A percentile compares a stretch with the other conserved stretches of the same genome.
These are phyloP conservation scores for Rhombomys opimus DNA, from an alignment of 2,113 vertebrate genomes.

Conservation along the genomic window DNA sequence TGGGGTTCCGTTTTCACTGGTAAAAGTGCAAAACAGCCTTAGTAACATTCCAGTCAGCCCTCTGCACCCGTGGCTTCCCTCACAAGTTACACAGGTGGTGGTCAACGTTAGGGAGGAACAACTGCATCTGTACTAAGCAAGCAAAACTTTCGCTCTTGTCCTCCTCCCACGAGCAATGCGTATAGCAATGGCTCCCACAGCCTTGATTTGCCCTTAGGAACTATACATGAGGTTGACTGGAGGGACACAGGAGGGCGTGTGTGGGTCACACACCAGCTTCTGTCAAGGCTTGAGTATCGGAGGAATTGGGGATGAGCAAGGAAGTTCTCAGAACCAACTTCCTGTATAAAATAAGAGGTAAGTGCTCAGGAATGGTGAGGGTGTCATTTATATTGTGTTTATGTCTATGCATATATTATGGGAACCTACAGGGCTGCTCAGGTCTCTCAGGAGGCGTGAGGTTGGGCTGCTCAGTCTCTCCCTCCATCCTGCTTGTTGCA, in stretches of 20 bases:
- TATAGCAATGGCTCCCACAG: accelerated
- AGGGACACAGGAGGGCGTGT: not conserved
- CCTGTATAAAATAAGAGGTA: too few species aligned
- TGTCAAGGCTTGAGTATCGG: not conserved
- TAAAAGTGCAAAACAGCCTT: not conserved
- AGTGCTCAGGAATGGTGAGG: not conserved
- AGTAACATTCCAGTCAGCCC: accelerated
- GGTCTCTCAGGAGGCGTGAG: not conserved
- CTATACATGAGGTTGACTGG: too few species aligned
- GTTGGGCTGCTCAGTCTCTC: not conserved
- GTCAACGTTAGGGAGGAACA: too few species aligned
- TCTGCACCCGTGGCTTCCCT: not conserved
- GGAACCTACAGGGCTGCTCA: not conserved
- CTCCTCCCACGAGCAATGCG: accelerated
- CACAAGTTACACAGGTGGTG: not conserved
- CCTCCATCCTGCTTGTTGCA: not conserved
- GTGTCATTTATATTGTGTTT: not conserved
- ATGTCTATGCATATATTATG: not conserved
- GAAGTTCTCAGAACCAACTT: not conserved
- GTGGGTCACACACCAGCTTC: not conserved
- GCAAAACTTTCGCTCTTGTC: not conserved
- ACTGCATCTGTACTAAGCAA: too few species aligned
- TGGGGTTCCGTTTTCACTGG: not conserved
- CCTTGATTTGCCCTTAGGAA: too few species aligned
- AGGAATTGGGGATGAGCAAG: not conserved